Base-by-base conservation (phyloP, 1,140 invertebrate genomes). In the Drusus annulatus region DNA sequence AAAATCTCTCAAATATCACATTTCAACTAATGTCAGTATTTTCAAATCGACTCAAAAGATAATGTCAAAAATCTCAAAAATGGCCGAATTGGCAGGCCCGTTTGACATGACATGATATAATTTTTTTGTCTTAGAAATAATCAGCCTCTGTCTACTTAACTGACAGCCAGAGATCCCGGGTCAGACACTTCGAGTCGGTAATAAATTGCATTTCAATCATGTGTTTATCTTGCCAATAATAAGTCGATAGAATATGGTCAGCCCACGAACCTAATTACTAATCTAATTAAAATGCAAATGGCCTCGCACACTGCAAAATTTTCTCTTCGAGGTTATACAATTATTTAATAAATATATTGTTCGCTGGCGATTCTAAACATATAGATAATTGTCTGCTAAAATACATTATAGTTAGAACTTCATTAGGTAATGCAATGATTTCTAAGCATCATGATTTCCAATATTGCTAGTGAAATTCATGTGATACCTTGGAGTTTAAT, bases 241-340 rank as follows among this genome's bases (percentile, higher is more conserved):
- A 21, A 69, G 71, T 58, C 71, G 76, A 78, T 78, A 69, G 16
- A 78, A 68, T 69, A 69, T 28, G 23, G 62, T 69, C 76, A 78
- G 50, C 28, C 31, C 51, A 56, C 16, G 51, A 17, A 74, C 50
- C 52, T 68, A 69, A 56, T 68, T 69, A 78, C 16, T 15, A 63
- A 36, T 51, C 76, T 78, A 78, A 78, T 78, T 78, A 78, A 78
- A 78, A 78, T 69, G 52, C 50, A 21, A 25, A 16, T 60, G 76
- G 63, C 76, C 76, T 78, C 76, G 31, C 54, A 13, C n/a, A 77
- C 62, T 56, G 36, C 28, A 36, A 17, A 76, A 63, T 65, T 65
- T 50, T 58, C 15, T 50, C 60, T 63, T 21, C 31, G 28, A 31
- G 23, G n/a, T 62, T 76, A 76, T 56, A 17, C 6, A 56, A 56